Percentiles rank a stretch among this genome's conserved stretches.
phyloP scores from a whole-genome alignment of 37 sponge, comb jelly and placozoan species.

The Agelas oroides region DNA sequence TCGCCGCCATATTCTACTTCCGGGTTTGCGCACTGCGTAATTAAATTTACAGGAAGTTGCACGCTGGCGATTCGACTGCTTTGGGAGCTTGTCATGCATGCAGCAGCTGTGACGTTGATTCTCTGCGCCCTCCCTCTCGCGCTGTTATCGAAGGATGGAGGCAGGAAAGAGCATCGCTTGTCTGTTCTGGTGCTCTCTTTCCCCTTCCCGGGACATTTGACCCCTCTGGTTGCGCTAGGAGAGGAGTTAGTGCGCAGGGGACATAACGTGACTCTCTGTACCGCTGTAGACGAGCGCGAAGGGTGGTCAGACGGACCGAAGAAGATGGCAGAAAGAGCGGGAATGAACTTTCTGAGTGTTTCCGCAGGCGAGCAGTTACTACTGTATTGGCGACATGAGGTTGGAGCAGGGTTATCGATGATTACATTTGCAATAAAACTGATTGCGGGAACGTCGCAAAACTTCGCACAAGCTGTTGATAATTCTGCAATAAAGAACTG shows the following conservation, averaged over 20 bases:
- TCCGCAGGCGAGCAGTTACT: too few species aligned
- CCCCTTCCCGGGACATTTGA: neutral
- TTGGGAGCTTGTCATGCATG: too few species aligned
- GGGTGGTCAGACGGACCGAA: neutral
- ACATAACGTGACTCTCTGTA: conserved; percentile 15
- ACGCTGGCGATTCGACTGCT: too few species aligned
- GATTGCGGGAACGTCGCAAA: neutral
- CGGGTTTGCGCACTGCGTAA: too few species aligned
- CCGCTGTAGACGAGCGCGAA: neutral
- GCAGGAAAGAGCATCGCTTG: neutral
- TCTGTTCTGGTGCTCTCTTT: neutral
- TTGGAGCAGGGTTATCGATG: too few species aligned
- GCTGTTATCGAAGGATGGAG: neutral
- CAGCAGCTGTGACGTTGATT: too few species aligned
- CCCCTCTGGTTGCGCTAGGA: neutral
- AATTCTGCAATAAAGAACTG: neutral
- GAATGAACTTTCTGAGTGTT: neutral
- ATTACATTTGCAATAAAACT: neutral
- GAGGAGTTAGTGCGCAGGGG: neutral
- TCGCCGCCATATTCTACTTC: too few species aligned
- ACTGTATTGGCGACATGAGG: too few species aligned
- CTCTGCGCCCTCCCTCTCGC: neutral
- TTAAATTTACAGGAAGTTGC: too few species aligned
- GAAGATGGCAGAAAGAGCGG: neutral
- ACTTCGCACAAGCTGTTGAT: neutral